phyloP scores from a whole-genome alignment of 2,797 vertebrate species.

The Lithobates pipiens region DNA sequence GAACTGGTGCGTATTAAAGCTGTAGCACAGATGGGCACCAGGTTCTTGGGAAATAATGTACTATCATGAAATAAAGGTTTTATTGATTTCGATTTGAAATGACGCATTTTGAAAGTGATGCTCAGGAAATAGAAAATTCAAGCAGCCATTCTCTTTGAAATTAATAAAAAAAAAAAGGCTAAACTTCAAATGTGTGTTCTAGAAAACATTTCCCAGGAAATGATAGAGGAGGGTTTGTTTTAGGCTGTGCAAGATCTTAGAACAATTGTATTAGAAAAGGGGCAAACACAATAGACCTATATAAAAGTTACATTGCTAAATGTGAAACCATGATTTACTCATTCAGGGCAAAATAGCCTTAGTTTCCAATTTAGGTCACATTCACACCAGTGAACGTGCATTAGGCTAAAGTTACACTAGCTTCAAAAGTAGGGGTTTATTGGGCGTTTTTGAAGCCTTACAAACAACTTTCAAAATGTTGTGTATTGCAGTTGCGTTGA shows the following conservation, averaged over 20 bases:
- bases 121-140: not conserved
- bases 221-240: not conserved
- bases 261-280: no score
- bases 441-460: no score
- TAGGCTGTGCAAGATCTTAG: not conserved
- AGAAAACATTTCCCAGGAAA: not conserved
- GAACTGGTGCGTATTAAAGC: not conserved
- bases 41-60: slow-evolving; percentile 10
- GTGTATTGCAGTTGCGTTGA: no score
- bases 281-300: no score
- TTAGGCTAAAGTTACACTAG: no score
- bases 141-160: not conserved
- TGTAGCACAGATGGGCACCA: not conserved
- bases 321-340: no score
- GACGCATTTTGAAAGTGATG: not conserved
- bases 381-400: no score
- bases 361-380: no score
- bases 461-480: no score
- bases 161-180: not conserved
- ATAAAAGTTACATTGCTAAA: no score
- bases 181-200: not conserved
- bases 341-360: no score
- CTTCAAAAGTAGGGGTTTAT: no score
- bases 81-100: slow-evolving; percentile 20
- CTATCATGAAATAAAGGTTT: slow-evolving; percentile 33